Conservation (phyloP, 1,140 invertebrate species). For the Microplitis demolitor region DNA sequence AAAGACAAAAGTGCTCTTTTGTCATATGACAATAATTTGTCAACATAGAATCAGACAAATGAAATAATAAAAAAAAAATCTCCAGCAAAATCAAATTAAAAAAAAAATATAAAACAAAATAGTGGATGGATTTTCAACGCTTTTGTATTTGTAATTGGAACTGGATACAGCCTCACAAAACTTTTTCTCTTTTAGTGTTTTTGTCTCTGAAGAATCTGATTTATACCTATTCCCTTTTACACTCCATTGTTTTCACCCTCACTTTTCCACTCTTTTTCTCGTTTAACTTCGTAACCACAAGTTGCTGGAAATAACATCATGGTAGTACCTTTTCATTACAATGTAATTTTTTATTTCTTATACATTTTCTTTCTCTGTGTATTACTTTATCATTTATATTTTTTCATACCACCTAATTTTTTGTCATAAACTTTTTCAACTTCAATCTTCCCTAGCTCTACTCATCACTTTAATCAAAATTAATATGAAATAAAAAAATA, state of each 20-base stretch:
- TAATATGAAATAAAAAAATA: neutral
- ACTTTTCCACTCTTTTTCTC: neutral
- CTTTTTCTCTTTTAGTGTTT: neutral
- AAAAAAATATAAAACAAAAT: neutral
- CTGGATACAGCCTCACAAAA: neutral
- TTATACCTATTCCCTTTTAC: slow-evolving; percentile 11
- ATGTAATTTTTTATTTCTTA: neutral
- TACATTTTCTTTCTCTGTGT: neutral
- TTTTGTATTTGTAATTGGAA: slow-evolving; percentile 24
- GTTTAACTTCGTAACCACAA: slow-evolving; percentile 4
- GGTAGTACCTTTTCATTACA: neutral
- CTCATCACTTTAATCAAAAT: neutral
- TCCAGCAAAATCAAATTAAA: neutral
- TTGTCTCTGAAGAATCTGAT: slow-evolving; percentile 10
- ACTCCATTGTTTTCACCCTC: slow-evolving; percentile 16
- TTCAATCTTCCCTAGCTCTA: neutral
- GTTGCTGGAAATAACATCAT: neutral
- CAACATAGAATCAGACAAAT: neutral
- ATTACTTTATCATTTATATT: too few relatives aligned
- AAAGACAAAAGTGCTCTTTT: too few relatives aligned
- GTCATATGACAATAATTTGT: neutral
- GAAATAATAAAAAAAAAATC: neutral
- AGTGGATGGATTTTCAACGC: neutral
- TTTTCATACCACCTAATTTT: neutral
- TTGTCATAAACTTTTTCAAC: neutral